phyloP scores from a whole-genome alignment of 2,888 invertebrate species.

The Venusia cambrica region DNA sequence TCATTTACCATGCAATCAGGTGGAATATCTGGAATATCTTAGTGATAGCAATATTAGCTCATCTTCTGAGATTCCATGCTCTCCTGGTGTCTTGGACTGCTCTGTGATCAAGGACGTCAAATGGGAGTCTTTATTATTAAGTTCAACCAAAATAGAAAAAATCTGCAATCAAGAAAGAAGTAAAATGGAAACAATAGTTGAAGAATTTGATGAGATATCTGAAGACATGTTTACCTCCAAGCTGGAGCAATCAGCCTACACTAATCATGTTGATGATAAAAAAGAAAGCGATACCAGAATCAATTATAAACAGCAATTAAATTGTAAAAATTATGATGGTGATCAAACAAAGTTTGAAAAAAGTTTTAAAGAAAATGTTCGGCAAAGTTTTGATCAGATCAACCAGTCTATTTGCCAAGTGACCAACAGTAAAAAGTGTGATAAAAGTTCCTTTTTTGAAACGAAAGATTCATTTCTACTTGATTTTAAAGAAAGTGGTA shows the following conservation, averaged over 20 bases:
- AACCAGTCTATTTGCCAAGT: constrained; percentile 76
- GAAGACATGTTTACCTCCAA: constrained; percentile 61
- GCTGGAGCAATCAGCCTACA: constrained; percentile 41
- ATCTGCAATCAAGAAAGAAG: constrained; percentile 22
- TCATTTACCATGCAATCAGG: constrained; percentile 68
- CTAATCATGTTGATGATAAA: constrained; percentile 30
- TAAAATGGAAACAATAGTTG: constrained; percentile 25
- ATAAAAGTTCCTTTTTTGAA: constrained; percentile 52
- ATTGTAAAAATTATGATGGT: constrained; percentile 29
- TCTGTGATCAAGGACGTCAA: constrained; percentile 38
- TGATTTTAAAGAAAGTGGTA: constrained; percentile 57
- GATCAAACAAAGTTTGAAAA: constrained; percentile 31
- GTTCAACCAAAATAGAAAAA: constrained; percentile 33
- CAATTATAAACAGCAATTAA: too few species aligned
- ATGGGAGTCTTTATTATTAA: constrained; percentile 50
- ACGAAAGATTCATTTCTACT: constrained; percentile 68
- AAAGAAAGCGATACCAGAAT: too few species aligned
- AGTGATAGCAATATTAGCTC: constrained; percentile 50
- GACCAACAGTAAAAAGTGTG: constrained; percentile 41
- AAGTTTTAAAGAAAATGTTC: constrained; percentile 38
- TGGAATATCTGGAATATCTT: constrained; percentile 64
- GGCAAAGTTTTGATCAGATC: constrained; percentile 71
- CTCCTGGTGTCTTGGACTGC: constrained; percentile 47
- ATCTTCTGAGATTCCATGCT: constrained; percentile 45
- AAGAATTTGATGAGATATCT: constrained; percentile 49